Conservation (phyloP, 2,888 invertebrate species). For the Archips xylosteana region DNA sequence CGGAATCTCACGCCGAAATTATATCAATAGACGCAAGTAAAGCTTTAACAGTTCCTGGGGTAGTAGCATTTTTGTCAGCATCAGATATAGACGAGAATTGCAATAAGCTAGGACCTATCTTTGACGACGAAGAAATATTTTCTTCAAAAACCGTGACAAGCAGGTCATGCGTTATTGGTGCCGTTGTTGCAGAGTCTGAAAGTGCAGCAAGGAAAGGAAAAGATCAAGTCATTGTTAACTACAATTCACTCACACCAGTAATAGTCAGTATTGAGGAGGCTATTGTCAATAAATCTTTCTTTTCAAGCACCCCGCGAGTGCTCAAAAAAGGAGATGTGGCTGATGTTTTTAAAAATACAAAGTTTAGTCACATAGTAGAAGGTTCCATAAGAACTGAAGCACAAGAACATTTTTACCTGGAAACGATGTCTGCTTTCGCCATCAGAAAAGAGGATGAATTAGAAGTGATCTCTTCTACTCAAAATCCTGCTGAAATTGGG, state of each 20-base stretch:
- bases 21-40: constrained; percentile 89
- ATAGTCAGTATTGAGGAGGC: constrained; percentile 96
- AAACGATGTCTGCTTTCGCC: constrained; percentile 89
- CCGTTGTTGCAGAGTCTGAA: constrained; percentile 91
- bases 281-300: constrained; percentile 89
- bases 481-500: constrained; percentile 91
- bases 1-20: constrained; percentile 92
- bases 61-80: constrained; percentile 90
- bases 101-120: constrained; percentile 89
- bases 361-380: constrained; percentile 88
- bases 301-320: constrained; percentile 81
- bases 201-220: constrained; percentile 92
- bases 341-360: constrained; percentile 82
- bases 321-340: constrained; percentile 88
- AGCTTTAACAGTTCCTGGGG: constrained; percentile 91
- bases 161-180: constrained; percentile 93
- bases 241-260: constrained; percentile 91
- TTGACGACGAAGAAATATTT: constrained; percentile 94
- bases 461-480: constrained; percentile 92
- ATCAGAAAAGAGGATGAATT: constrained; percentile 93
- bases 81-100: constrained; percentile 89
- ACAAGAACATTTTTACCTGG: constrained; percentile 96
- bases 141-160: constrained; percentile 89
- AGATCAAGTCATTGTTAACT: constrained; percentile 90
- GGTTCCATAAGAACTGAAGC: constrained; percentile 90